Conservation (phyloP, 1,140 invertebrate genomes). For the Ceratina australensis region DNA sequence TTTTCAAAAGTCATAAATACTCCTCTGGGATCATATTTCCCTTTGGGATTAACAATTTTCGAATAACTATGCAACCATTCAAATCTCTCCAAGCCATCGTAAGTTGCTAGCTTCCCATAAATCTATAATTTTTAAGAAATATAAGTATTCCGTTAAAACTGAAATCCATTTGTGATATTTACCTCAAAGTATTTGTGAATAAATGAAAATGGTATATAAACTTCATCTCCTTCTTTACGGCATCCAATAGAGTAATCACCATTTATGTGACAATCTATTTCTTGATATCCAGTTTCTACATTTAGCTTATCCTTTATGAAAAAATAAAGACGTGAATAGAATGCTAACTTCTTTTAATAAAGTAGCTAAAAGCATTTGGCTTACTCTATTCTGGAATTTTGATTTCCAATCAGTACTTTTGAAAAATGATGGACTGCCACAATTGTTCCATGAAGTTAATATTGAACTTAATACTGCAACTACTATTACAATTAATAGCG, state of each 20-base stretch:
- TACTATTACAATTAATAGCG: conserved; percentile 72
- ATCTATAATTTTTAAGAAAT: conserved; percentile 77
- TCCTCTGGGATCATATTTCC: conserved; percentile 92
- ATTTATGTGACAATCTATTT: conserved; percentile 95
- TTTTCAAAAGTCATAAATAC: conserved; percentile 98
- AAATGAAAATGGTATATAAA: conserved; percentile 96
- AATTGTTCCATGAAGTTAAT: conserved; percentile 77
- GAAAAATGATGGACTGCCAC: conserved; percentile 70
- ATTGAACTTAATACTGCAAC: conserved; percentile 75
- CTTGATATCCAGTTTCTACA: conserved; percentile 81
- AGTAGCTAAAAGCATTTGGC: conserved; percentile 11
- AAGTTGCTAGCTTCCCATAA: conserved; percentile 87
- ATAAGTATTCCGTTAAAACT: neutral
- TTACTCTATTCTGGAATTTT: conserved; percentile 80
- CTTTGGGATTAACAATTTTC: conserved; percentile 93
- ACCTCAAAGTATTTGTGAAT: conserved; percentile 97
- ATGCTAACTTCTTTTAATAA: neutral
- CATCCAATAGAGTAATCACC: conserved; percentile 92
- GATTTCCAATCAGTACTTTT: conserved; percentile 76
- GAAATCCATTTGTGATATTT: conserved; percentile 46
- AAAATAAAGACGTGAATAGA: conserved; percentile 12
- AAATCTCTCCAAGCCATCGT: conserved; percentile 88
- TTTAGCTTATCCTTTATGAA: conserved; percentile 66
- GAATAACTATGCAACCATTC: conserved; percentile 97
- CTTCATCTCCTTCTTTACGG: conserved; percentile 90